Evolutionary conservation across 2,797 vertebrate species (phyloP).

Genomic region (Sebastes cheni): DNA sequence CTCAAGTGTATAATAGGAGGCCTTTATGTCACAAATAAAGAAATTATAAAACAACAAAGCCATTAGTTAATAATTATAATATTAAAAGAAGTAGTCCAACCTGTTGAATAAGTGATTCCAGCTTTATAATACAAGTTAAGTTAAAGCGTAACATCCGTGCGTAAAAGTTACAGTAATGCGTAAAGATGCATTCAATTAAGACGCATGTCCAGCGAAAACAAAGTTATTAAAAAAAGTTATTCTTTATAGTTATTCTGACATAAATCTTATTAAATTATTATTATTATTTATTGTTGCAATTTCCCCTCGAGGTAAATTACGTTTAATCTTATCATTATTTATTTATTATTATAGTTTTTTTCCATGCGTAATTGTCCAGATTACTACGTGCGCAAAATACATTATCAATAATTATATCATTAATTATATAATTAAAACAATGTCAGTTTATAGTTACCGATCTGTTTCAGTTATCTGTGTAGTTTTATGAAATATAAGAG

Average conservation of each 20-base stretch:
- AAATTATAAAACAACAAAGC: not conserved
- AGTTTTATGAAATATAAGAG: no score
- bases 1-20: not conserved
- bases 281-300: not conserved
- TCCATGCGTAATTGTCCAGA: not conserved
- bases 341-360: not conserved
- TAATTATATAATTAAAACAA: not conserved
- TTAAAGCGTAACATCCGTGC: not conserved
- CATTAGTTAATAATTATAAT: no score
- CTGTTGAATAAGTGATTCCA: not conserved
- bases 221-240: not conserved
- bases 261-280: not conserved
- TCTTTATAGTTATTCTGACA: not conserved
- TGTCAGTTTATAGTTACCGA: fast-evolving
- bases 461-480: not conserved
- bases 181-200: not conserved
- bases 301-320: not conserved
- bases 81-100: not conserved
- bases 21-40: not conserved
- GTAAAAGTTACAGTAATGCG: not conserved
- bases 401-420: not conserved
- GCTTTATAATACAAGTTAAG: not conserved
- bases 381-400: not conserved
- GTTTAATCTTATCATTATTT: not conserved
- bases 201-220: not conserved